Base-by-base conservation (phyloP, 1,140 invertebrate species). In the Pseudachorutes palmiensis region DNA sequence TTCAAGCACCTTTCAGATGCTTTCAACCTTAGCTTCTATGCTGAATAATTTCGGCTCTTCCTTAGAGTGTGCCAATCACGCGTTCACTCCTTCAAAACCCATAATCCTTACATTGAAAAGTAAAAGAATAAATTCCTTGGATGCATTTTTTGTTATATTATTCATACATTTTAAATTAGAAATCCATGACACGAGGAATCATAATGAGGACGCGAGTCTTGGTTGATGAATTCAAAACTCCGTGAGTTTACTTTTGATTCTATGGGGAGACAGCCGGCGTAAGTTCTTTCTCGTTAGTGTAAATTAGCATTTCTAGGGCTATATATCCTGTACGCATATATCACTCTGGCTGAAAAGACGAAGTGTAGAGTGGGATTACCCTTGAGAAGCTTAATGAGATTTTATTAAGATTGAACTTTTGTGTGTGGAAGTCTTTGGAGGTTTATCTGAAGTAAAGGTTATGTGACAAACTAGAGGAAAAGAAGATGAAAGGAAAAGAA, bases 381-480 rank as follows among this genome's bases (percentile, higher is more conserved):
- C 24, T 14, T 55, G 24, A 24, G 12, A 24, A 26, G 51, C 24
- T 55, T 55, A 55, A 55, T 55, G 51, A 55, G 51, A 55, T 55
- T 55, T 55, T 55, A 55, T 55, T 55, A 55, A 55, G 51, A 55
- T 55, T 55, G 51, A 55, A 55, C 51, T 24, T 55, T 55, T 55
- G 51, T 55, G 19, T 12, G 19, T 9, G 51, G 36, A 41, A 41
- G 51, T 55, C 51, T 55, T 26, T 55, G 51, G 51, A 55, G 51
- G 51, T 55, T 55, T 14, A 55, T 55, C 51, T 26, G 24, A 55
- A 55, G 12, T 14, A 55, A 55, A 55, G 51, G 51, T 55, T 55
- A 55, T 16, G 51, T 16, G 24, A 55, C 51, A 55, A 55, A 55
- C 12, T 55, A 22, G 51, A 14, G 24, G 24, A 24, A 26, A 24